Percentiles rank a stretch among this genome's conserved stretches.
These are phyloP conservation scores for Varanus salvator DNA, from an alignment of 2,113 vertebrate genomes.

Conservation along the genomic window DNA sequence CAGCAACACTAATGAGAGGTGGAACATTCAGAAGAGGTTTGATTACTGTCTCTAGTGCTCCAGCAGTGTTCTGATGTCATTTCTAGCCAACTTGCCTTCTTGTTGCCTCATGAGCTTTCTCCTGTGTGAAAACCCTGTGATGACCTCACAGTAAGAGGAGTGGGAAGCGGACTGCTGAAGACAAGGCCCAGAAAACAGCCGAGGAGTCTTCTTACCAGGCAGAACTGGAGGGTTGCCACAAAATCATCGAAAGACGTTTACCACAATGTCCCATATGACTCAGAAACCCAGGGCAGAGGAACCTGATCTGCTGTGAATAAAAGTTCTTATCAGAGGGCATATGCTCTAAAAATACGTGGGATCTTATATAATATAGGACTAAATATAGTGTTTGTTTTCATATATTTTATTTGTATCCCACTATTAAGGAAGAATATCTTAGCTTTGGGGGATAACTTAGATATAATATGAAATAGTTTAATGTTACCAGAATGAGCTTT, in stretches of 20 bases:
- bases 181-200: slow-evolving; percentile 42
- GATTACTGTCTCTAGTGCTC: slow-evolving; percentile 57
- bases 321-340: background rate
- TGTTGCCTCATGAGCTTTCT: slow-evolving; percentile 58
- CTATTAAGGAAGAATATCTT: background rate
- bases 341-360: slow-evolving; percentile 2
- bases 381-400: background rate
- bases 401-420: background rate
- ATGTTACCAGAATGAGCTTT: background rate
- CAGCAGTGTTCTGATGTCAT: slow-evolving; percentile 69
- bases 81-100: slow-evolving; percentile 63
- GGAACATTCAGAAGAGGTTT: slow-evolving; percentile 43
- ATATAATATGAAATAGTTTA: background rate
- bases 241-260: background rate
- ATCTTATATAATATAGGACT: background rate
- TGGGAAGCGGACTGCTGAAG: slow-evolving; percentile 50
- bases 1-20: slow-evolving; percentile 2
- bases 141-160: background rate
- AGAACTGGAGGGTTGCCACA: background rate
- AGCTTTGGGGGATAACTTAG: background rate
- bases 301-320: background rate
- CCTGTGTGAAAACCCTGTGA: slow-evolving; percentile 18
- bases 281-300: background rate
- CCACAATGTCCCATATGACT: background rate
- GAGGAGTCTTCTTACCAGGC: slow-evolving; percentile 43